A percentile compares a stretch with the other conserved stretches of the same genome.
phyloP scores from a whole-genome alignment of 2,113 vertebrate genomes.

The Phylloscopus trochiloides region DNA sequence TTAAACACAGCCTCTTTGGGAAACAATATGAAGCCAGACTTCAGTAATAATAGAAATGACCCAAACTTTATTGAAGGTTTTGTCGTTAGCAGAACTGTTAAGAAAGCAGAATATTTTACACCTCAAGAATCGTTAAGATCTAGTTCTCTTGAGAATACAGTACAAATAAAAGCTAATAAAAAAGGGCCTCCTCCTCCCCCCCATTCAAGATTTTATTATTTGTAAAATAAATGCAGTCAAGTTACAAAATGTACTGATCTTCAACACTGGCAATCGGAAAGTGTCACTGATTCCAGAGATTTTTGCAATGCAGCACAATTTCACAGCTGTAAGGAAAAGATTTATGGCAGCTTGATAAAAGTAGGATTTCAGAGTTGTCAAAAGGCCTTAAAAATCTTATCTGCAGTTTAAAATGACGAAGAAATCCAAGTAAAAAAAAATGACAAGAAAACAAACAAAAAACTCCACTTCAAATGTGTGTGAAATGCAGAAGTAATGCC shows the following conservation, averaged over 20 bases:
- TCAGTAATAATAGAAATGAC: background rate
- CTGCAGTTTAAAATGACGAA: conserved; percentile 22
- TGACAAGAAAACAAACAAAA: background rate
- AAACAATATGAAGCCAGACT: background rate
- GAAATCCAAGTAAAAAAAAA: background rate
- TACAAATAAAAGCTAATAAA: conserved; percentile 59
- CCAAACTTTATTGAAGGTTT: conserved; percentile 76
- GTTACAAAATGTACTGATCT: conserved; percentile 36
- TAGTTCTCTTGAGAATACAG: conserved; percentile 70
- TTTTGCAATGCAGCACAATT: conserved; percentile 27
- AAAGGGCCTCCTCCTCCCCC: conserved; percentile 8
- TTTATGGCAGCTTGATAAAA: conserved; percentile 31
- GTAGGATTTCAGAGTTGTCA: conserved; percentile 7
- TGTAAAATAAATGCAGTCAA: conserved; percentile 63
- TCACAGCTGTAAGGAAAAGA: conserved; percentile 38
- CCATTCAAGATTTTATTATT: conserved; percentile 38
- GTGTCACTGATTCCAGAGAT: conserved; percentile 36
- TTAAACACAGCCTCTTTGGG: background rate
- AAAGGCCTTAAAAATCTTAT: conserved; percentile 27
- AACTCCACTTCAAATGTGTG: background rate
- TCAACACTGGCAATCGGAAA: conserved; percentile 48
- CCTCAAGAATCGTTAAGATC: conserved; percentile 67
- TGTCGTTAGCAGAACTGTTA: conserved; percentile 68
- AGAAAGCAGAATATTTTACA: conserved; percentile 80
- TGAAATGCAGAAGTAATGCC: conserved; percentile 45